Percentiles rank a stretch among this genome's conserved stretches.
These are phyloP conservation scores for Scylla paramamosain DNA, from an alignment of 1,140 invertebrate species.

Conservation along the genomic window DNA sequence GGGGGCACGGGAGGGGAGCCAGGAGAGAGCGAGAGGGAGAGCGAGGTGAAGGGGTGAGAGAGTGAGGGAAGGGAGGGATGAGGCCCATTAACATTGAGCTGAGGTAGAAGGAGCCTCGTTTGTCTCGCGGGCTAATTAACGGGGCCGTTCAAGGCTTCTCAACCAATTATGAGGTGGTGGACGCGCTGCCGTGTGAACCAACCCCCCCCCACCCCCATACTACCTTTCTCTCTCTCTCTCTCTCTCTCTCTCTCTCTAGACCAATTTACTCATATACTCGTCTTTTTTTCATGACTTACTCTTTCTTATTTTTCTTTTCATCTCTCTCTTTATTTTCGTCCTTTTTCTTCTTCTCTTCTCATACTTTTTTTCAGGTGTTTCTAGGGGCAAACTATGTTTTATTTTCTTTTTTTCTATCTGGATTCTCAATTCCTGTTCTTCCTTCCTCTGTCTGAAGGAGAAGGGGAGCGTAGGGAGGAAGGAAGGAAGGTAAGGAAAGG, in stretches of 20 bases:
- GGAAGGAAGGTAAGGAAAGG: background rate
- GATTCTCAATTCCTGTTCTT: no score
- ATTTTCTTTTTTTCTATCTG: no score
- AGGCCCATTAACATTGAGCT: conserved; percentile 39
- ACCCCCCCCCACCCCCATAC: background rate
- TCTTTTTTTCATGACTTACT: no score
- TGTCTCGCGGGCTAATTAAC: conserved; percentile 40
- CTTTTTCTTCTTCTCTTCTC: no score
- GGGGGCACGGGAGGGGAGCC: background rate
- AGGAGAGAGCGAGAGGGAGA: no score
- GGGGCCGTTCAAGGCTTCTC: conserved; percentile 56
- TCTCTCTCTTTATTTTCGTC: no score
- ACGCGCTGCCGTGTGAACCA: conserved; percentile 22
- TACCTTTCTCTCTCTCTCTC: background rate
- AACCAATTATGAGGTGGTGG: conserved; percentile 56
- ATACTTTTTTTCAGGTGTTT: no score
- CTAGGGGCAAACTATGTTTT: no score
- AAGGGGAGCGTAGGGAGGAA: background rate
- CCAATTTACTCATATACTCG: no score
- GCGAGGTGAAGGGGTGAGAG: background rate
- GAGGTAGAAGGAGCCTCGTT: conserved; percentile 46
- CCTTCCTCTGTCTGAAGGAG: no score
- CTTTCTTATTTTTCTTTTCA: no score
- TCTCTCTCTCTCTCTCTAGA: background rate
- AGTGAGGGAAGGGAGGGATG: background rate